Conservation (phyloP, 2,888 invertebrate species). For the Rhogogaster chlorosoma region DNA sequence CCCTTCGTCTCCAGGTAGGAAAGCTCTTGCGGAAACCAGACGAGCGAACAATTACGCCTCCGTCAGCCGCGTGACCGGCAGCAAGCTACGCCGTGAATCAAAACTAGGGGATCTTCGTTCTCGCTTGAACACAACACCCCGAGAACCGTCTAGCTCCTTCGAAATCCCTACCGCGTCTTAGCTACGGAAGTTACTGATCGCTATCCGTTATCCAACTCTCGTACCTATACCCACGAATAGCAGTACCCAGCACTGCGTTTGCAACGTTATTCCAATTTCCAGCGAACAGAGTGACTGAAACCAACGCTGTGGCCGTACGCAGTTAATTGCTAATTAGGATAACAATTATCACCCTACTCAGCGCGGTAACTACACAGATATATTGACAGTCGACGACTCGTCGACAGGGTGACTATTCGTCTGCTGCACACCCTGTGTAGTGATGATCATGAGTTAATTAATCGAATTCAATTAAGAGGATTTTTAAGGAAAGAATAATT, state of each 20-base stretch:
- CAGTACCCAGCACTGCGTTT: neutral
- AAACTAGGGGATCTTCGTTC: conserved; percentile 68
- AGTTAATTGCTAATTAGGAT: conserved; percentile 32
- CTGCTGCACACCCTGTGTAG: neutral
- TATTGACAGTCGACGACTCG: conserved; percentile 1
- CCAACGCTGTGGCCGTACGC: neutral
- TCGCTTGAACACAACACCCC: neutral
- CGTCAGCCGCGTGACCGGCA: conserved; percentile 74
- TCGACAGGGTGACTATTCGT: conserved; percentile 8
- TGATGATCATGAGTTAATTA: too few species aligned
- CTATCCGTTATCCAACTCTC: neutral
- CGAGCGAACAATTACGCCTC: conserved; percentile 76
- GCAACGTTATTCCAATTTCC: neutral
- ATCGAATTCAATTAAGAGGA: neutral
- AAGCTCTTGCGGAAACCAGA: conserved; percentile 66
- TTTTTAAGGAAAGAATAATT: too few species aligned
- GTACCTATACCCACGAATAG: too few species aligned
- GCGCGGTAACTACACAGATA: neutral
- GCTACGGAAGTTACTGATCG: neutral
- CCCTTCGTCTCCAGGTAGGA: conserved; percentile 8
- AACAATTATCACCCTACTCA: conserved; percentile 30
- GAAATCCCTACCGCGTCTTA: conserved; percentile 6
- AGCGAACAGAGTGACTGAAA: neutral
- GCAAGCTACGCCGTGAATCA: conserved; percentile 74
- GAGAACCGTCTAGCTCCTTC: neutral